A percentile compares a stretch with the other conserved stretches of the same genome.
Evolutionary conservation across 2,797 vertebrate genomes (phyloP).

Genomic region (Poeciliopsis infans): DNA sequence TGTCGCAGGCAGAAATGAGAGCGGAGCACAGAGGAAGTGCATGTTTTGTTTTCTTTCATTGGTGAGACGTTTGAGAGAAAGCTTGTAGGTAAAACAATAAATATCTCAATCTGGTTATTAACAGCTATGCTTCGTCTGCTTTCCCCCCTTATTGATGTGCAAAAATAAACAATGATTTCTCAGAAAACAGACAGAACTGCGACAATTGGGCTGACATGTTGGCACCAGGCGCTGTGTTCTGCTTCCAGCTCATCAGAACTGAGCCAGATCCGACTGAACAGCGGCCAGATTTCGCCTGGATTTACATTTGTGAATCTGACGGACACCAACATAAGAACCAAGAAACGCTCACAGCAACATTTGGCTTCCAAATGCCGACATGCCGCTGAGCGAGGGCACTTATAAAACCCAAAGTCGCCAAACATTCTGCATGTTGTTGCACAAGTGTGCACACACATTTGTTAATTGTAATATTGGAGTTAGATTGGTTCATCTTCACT

Average conservation of each 20-base stretch:
- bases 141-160: no score
- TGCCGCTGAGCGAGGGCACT: background rate
- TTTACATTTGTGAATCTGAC: background rate
- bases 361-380: background rate
- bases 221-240: background rate
- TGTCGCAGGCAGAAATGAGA: background rate
- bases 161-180: background rate
- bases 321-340: background rate
- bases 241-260: background rate
- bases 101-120: background rate
- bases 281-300: background rate
- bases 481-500: background rate
- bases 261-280: background rate
- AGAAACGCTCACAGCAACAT: background rate
- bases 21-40: background rate
- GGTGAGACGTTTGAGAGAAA: background rate
- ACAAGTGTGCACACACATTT: no score
- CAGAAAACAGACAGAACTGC: background rate
- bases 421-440: background rate
- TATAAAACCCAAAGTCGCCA: background rate
- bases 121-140: background rate
- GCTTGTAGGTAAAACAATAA: background rate
- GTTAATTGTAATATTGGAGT: background rate
- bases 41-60: background rate
- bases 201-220: background rate